A percentile compares a stretch with the other conserved stretches of the same genome.
phyloP scores from a whole-genome alignment of 2,797 vertebrate genomes.

The Poeciliopsis gracilis region DNA sequence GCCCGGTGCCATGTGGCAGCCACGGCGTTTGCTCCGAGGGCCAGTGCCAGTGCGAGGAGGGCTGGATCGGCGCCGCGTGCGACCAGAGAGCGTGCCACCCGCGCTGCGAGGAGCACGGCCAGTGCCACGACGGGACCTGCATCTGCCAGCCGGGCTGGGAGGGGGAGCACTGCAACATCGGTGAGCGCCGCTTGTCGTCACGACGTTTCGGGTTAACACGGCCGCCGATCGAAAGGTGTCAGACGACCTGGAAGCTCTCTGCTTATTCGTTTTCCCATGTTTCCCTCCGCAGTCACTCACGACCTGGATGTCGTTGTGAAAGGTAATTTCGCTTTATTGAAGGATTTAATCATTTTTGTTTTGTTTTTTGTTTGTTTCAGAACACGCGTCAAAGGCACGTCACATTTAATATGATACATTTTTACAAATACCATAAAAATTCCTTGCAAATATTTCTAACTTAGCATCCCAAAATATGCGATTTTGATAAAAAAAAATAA shows the following conservation, averaged over 20 bases:
- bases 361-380: not conserved
- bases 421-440: too few relatives aligned
- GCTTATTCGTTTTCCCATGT: constrained; percentile 35
- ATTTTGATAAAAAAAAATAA: too few relatives aligned
- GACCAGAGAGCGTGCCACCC: constrained; percentile 91
- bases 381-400: not conserved
- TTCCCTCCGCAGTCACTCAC: constrained; percentile 66
- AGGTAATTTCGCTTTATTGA: constrained; percentile 64
- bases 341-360: constrained; percentile 3
- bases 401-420: too few relatives aligned
- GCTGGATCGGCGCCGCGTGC: constrained; percentile 90
- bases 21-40: constrained; percentile 91
- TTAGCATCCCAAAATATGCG: too few relatives aligned
- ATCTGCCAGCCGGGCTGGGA: constrained; percentile 96
- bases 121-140: constrained; percentile 92
- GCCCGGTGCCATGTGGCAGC: constrained; percentile 91
- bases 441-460: too few relatives aligned
- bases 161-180: constrained; percentile 94
- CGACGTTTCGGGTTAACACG: constrained; percentile 51
- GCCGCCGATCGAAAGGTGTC: constrained; percentile 11
- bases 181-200: constrained; percentile 77
- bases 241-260: constrained; percentile 19
- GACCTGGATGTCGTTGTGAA: constrained; percentile 78
- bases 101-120: constrained; percentile 92
- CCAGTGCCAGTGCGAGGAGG: constrained; percentile 92